Evolutionary conservation across 1,140 invertebrate genomes (phyloP).

Genomic region (Nylanderia fulva): DNA sequence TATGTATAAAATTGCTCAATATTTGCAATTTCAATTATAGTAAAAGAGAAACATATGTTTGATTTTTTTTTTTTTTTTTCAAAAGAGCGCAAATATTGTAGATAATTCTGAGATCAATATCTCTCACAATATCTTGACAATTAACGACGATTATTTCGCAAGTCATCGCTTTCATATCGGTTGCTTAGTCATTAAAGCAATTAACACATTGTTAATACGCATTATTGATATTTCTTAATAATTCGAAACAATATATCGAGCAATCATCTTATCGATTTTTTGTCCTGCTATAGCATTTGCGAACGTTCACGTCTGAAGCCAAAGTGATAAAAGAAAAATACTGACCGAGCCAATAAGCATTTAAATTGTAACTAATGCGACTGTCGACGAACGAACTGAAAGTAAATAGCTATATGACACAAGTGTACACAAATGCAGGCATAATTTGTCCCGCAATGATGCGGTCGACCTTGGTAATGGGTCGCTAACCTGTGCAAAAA

Average conservation of each 20-base stretch:
- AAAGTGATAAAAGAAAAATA: conserved; percentile 13
- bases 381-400: not conserved
- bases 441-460: conserved; percentile 57
- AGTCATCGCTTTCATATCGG: not conserved
- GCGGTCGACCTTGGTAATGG: conserved; percentile 64
- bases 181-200: not conserved
- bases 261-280: not conserved
- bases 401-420: conserved; percentile 51
- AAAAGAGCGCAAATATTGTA: not conserved
- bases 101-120: not conserved
- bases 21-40: no score
- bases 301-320: no score
- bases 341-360: not conserved
- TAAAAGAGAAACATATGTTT: not conserved
- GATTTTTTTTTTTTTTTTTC: not conserved
- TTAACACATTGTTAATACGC: not conserved
- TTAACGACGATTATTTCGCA: conserved; percentile 1
- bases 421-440: conserved; percentile 32
- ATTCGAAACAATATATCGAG: not conserved
- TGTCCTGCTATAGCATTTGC: not conserved
- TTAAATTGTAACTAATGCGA: not conserved
- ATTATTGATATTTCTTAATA: not conserved
- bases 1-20: no score
- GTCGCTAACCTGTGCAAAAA: conserved; percentile 58
- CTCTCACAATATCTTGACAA: not conserved